Evolutionary conservation across 1,140 invertebrate species (phyloP).

Genomic region (Gryllus bimaculatus): DNA sequence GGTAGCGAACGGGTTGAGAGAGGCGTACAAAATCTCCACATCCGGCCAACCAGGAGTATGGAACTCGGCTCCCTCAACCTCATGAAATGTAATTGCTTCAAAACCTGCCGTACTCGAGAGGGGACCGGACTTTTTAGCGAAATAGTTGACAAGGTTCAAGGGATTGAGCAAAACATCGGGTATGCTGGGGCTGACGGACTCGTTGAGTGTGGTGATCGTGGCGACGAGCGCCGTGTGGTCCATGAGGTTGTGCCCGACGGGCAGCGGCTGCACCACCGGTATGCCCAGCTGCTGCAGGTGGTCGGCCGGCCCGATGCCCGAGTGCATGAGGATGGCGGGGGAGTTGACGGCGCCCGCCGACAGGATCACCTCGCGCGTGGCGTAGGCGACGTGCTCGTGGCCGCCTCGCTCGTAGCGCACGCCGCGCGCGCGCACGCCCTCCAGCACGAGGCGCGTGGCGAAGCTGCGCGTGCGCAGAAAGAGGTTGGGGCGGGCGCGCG

Average conservation of each 20-base stretch:
- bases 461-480: no score
- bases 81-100: slow-evolving; percentile 66
- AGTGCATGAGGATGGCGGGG: slow-evolving; percentile 70
- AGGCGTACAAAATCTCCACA: slow-evolving; percentile 59
- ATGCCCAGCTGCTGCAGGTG: slow-evolving; percentile 39
- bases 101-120: slow-evolving; percentile 70
- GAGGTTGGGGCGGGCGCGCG: no score
- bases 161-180: not conserved
- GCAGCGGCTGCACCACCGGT: slow-evolving; percentile 36
- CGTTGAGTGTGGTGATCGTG: slow-evolving; percentile 24
- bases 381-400: slow-evolving; percentile 24
- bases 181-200: slow-evolving; percentile 39
- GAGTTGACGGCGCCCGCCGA: slow-evolving; percentile 68
- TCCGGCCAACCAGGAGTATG: slow-evolving; percentile 49
- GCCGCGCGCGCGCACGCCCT: no score
- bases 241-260: slow-evolving; percentile 44
- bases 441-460: no score
- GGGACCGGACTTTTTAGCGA: slow-evolving; percentile 47
- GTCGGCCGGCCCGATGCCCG: slow-evolving; percentile 61
- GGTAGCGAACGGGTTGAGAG: slow-evolving; percentile 43
- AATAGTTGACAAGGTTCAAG: slow-evolving; percentile 12
- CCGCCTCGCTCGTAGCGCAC: no score
- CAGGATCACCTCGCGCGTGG: slow-evolving; percentile 56
- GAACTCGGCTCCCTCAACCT: slow-evolving; percentile 51
- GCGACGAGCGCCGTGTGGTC: slow-evolving; percentile 14